These are phyloP conservation scores for Ophioninae sp. DNA, from an alignment of 2,888 invertebrate species.

Conservation along the genomic window DNA sequence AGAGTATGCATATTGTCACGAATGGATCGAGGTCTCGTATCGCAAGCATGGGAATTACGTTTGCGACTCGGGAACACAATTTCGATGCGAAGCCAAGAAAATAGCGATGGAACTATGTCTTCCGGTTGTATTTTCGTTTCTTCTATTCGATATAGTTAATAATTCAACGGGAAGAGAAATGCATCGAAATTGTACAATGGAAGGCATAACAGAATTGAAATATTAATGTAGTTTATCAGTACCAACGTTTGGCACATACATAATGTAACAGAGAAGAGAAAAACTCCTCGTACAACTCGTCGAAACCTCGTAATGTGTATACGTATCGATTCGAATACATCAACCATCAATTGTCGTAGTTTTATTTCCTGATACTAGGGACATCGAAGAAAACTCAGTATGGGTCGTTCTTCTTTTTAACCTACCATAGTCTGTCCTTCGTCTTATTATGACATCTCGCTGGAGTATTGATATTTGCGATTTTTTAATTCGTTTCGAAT, in stretches of 20 bases:
- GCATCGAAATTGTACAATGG: too few relatives aligned
- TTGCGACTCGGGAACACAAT: background rate
- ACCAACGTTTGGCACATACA: background rate
- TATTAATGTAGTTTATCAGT: background rate
- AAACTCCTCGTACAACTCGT: background rate
- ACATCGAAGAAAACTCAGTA: background rate
- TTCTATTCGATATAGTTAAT: conserved; percentile 1
- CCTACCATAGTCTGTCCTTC: too few relatives aligned
- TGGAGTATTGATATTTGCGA: too few relatives aligned
- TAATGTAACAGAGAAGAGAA: background rate
- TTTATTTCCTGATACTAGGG: background rate
- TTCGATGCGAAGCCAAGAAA: background rate
- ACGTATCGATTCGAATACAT: background rate
- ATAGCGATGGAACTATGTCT: background rate
- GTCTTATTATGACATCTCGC: too few relatives aligned
- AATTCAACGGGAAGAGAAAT: background rate
- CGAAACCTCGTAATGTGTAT: background rate
- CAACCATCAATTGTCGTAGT: background rate
- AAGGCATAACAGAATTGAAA: background rate
- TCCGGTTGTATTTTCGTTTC: conserved; percentile 2
- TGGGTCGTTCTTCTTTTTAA: too few relatives aligned
- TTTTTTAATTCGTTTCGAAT: too few relatives aligned
- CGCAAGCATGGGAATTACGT: background rate
- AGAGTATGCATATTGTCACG: conserved; percentile 9
- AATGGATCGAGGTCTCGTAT: background rate